Percentiles rank a stretch among this genome's conserved stretches.
Conservation (phyloP, 2,888 invertebrate species). For the Macrosoma leucophasiata region DNA sequence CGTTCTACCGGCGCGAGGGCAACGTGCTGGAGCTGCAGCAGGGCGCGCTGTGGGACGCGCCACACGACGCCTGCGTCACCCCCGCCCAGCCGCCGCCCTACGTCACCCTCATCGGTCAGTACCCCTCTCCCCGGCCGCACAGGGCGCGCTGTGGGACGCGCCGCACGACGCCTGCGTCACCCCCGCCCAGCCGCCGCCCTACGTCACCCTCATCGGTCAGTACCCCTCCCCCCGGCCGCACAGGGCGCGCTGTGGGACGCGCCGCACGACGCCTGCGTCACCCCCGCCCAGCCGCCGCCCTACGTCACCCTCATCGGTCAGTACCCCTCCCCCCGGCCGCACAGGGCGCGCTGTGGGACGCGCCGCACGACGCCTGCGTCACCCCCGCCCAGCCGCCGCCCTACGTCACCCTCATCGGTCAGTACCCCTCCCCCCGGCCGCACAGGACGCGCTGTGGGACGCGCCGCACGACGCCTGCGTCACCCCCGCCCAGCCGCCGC, state of each 20-base stretch:
- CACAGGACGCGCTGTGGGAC: constrained; percentile 75
- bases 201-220: constrained; percentile 81
- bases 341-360: constrained; percentile 75
- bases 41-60: constrained; percentile 73
- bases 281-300: constrained; percentile 61
- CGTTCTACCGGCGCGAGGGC: constrained; percentile 81
- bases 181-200: constrained; percentile 65
- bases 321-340: no score
- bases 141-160: constrained; percentile 74
- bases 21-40: constrained; percentile 85
- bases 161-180: constrained; percentile 81
- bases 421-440: no score
- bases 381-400: constrained; percentile 46
- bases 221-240: no score
- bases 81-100: constrained; percentile 68
- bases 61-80: constrained; percentile 80
- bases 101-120: constrained; percentile 81
- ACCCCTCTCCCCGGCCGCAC: no score
- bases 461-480: constrained; percentile 81
- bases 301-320: constrained; percentile 81
- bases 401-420: not conserved
- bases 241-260: constrained; percentile 76
- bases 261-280: constrained; percentile 80
- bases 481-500: constrained; percentile 58
- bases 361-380: constrained; percentile 81